These are phyloP conservation scores for Euplexia lucipara DNA, from an alignment of 2,888 invertebrate species.

Conservation along the genomic window DNA sequence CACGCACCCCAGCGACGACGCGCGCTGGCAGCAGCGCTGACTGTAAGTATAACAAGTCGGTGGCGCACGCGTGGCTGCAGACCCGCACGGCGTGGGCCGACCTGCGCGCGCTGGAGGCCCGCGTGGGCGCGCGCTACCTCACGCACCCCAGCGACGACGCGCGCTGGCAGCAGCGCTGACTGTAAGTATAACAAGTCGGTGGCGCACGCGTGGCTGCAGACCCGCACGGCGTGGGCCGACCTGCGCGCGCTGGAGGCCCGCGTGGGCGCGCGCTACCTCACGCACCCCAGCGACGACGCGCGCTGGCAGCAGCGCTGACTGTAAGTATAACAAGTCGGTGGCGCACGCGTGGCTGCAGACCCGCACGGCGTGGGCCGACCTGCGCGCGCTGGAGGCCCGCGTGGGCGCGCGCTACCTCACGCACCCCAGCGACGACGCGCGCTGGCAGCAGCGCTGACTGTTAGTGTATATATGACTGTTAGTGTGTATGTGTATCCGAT, in stretches of 20 bases:
- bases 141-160: constrained; percentile 84
- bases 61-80: constrained; percentile 83
- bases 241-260: neutral
- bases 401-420: constrained; percentile 3
- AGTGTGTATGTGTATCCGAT: neutral
- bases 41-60: constrained; percentile 6
- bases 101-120: constrained; percentile 91
- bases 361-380: no score
- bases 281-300: constrained; percentile 5
- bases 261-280: constrained; percentile 2
- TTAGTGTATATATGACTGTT: constrained; percentile 2
- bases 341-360: no score
- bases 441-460: constrained; percentile 1
- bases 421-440: constrained; percentile 5
- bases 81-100: constrained; percentile 67
- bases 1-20: constrained; percentile 84
- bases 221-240: neutral
- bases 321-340: no score
- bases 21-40: constrained; percentile 43
- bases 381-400: neutral
- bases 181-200: no score
- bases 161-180: constrained; percentile 13
- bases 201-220: no score
- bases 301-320: constrained; percentile 9
- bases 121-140: constrained; percentile 82